Evolutionary conservation across 2,113 vertebrate genomes (phyloP).

Genomic region (Gymnobelideus leadbeateri): DNA sequence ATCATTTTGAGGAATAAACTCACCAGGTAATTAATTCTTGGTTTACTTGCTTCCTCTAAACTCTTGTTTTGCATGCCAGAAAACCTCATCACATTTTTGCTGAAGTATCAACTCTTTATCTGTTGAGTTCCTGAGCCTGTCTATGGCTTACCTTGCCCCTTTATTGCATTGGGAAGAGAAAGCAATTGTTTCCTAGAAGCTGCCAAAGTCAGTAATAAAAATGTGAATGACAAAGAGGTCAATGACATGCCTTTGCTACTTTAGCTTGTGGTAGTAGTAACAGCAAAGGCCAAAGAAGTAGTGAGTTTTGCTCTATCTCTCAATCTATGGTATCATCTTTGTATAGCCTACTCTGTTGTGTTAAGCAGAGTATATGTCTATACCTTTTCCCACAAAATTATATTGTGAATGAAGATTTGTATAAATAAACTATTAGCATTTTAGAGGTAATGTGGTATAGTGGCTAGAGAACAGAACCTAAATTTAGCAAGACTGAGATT

Average conservation of each 20-base stretch:
- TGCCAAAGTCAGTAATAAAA: slow-evolving; percentile 8
- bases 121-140: slow-evolving; percentile 35
- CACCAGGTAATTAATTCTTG: slow-evolving; percentile 56
- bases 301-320: slow-evolving; percentile 66
- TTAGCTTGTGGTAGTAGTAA: slow-evolving; percentile 51
- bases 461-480: background rate
- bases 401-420: slow-evolving; percentile 67
- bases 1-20: slow-evolving; percentile 71
- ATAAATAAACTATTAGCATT: slow-evolving; percentile 76
- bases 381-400: slow-evolving; percentile 71
- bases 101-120: slow-evolving; percentile 53
- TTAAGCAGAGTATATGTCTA: slow-evolving; percentile 58
- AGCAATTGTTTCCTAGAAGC: slow-evolving; percentile 65
- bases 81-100: slow-evolving; percentile 33
- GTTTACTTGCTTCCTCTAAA: slow-evolving; percentile 38
- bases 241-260: slow-evolving; percentile 53
- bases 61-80: slow-evolving; percentile 37
- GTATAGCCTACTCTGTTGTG: slow-evolving; percentile 66
- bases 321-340: slow-evolving; percentile 63
- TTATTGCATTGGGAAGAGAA: slow-evolving; percentile 48
- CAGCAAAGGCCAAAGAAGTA: slow-evolving; percentile 54
- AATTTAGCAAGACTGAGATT: background rate
- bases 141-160: slow-evolving; percentile 11
- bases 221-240: slow-evolving; percentile 55
- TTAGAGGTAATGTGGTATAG: slow-evolving; percentile 52